These are phyloP conservation scores for Phengaris arion DNA, from an alignment of 2,888 invertebrate genomes.

Conservation along the genomic window DNA sequence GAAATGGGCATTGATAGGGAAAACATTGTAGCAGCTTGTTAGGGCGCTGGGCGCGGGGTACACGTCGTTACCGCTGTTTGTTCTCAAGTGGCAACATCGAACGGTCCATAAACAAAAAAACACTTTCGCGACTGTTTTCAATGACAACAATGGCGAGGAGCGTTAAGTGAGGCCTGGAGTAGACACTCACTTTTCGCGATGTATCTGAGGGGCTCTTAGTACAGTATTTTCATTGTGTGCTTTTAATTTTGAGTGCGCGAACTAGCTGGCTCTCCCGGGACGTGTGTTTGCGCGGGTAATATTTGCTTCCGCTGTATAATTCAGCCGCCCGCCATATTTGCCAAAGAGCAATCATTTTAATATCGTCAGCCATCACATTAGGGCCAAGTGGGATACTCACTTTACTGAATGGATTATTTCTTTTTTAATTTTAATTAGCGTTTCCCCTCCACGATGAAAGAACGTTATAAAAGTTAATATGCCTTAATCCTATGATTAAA, in stretches of 20 bases:
- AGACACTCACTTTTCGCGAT: constrained; percentile 77
- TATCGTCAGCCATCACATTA: constrained; percentile 79
- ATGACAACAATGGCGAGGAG: constrained; percentile 73
- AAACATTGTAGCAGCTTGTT: constrained; percentile 72
- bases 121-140: constrained; percentile 76
- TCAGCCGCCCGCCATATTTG: constrained; percentile 82
- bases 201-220: constrained; percentile 68
- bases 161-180: constrained; percentile 71
- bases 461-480: neutral
- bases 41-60: constrained; percentile 49
- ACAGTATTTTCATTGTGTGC: constrained; percentile 82
- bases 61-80: constrained; percentile 75
- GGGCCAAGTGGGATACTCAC: constrained; percentile 67
- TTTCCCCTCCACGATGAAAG: neutral
- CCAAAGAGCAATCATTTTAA: constrained; percentile 83
- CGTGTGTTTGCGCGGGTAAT: constrained; percentile 81
- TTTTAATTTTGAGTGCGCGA: constrained; percentile 83
- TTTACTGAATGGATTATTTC: constrained; percentile 66
- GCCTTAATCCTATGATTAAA: constrained; percentile 25
- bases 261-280: constrained; percentile 80
- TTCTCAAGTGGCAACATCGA: constrained; percentile 77
- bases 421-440: constrained; percentile 64
- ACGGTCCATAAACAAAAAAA: constrained; percentile 78
- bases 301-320: constrained; percentile 82
- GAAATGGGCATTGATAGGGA: constrained; percentile 59